phyloP scores from a whole-genome alignment of 1,140 invertebrate genomes.

The Galendromus occidentalis region DNA sequence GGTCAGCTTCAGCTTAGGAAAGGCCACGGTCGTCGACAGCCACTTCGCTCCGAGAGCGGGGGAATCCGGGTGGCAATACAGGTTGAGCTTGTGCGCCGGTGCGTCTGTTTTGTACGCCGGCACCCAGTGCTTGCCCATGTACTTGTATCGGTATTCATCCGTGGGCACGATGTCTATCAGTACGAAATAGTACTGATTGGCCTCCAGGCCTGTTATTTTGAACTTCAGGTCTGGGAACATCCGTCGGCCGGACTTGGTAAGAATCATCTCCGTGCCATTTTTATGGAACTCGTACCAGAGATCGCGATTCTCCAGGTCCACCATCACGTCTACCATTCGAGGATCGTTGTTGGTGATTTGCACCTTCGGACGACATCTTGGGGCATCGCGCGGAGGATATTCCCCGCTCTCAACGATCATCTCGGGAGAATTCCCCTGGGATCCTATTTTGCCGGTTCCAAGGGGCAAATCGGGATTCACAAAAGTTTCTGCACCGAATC shows the following conservation, averaged over 20 bases:
- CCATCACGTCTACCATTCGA: neutral
- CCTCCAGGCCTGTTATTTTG: constrained; percentile 31
- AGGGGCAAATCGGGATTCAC: no score
- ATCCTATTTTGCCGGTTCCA: no score
- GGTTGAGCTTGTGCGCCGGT: constrained; percentile 19
- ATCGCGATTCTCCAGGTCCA: constrained; percentile 8
- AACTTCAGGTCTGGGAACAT: constrained; percentile 40
- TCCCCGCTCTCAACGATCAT: no score
- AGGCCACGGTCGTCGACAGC: constrained; percentile 36
- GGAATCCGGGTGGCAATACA: constrained; percentile 38
- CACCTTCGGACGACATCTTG: no score
- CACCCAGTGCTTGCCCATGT: constrained; percentile 23
- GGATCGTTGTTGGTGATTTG: no score
- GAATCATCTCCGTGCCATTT: constrained; percentile 16
- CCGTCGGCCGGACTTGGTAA: constrained; percentile 21
- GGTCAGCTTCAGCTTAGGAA: constrained; percentile 42
- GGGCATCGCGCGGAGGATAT: no score
- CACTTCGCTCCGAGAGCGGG: constrained; percentile 36
- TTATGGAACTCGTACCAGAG: constrained; percentile 14
- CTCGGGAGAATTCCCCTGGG: no score
- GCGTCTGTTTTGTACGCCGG: constrained; percentile 24
- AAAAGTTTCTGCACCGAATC: no score
- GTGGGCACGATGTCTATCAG: constrained; percentile 36
- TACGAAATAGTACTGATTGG: constrained; percentile 30
- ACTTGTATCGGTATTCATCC: constrained; percentile 34